Base-by-base conservation (phyloP, 35 echinoderm and acorn worm genomes). In the Heliocidaris erythrogramma region DNA sequence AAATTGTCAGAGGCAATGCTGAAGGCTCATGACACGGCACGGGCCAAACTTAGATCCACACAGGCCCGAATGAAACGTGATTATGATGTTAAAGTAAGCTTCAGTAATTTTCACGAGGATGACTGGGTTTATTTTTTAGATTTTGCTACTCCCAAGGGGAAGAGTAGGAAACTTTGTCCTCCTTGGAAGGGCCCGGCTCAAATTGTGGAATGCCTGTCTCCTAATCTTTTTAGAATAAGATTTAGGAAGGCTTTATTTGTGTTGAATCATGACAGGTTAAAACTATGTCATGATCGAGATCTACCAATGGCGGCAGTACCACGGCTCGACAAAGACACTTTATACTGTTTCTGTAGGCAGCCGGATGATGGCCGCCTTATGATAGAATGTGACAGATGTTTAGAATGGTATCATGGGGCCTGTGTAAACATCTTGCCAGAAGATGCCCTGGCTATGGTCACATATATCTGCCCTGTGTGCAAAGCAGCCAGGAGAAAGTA, bases 231-330 rank as follows among this genome's bases (percentile, higher is more conserved):
- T 71, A 0, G 93, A 59, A 88, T 96, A 31, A 47, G 94, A 59
- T 92, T 94, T 49, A 56, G 47, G 27, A 94, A 90, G 27, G 90
- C 8, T 21, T 17, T 85, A 13, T 10, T 96, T 2, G 71, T 60
- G 2, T 5, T 96, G 1, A 96, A 96, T 31, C 95, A 96, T 94
- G 95, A 96, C 61, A 86, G 42, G 32, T n/a, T 96, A 21, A 96
- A 94, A 85, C 53, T 47, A 21, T 86, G 85, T 32, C 24, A 10
- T 0, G 85, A 86, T 86, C 85, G 9, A 32, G 85, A 0, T 18
- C 17, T 27, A 18, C 85, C 85, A 18, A 86, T 7, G 8, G 27
- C 17, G 11, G 31, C 9, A 32, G 85, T 8, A 30, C 9, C 85
- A 86, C 6, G 27, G 1, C 85, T 86, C 85, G 21, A 27, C 24